Conservation (phyloP, 2,888 invertebrate species). For the Abscondita cerata region DNA sequence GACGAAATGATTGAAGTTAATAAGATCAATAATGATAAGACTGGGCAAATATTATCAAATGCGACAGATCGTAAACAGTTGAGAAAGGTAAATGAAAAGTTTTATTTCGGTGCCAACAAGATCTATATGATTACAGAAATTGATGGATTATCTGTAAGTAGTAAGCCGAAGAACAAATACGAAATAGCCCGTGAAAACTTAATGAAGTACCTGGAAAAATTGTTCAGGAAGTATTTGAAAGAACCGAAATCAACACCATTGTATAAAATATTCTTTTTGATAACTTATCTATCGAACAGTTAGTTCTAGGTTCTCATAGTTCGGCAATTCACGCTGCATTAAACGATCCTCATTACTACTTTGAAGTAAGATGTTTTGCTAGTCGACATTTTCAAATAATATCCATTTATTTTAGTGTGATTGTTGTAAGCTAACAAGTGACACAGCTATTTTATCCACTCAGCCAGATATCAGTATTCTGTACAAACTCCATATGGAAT, state of each 20-base stretch:
- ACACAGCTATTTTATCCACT: constrained; percentile 66
- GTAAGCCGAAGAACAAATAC: constrained; percentile 68
- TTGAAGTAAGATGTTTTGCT: constrained; percentile 78
- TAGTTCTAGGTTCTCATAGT: constrained; percentile 83
- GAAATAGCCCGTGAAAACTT: constrained; percentile 69
- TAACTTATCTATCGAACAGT: constrained; percentile 72
- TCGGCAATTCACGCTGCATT: constrained; percentile 83
- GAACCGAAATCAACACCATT: constrained; percentile 66
- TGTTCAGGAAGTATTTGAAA: constrained; percentile 67
- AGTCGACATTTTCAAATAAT: too few relatives aligned
- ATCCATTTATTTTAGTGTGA: constrained; percentile 71
- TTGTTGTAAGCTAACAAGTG: constrained; percentile 74
- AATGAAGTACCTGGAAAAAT: constrained; percentile 64
- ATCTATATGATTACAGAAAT: constrained; percentile 59
- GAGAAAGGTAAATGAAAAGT: constrained; percentile 60
- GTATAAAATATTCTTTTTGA: constrained; percentile 83
- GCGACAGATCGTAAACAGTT: constrained; percentile 63
- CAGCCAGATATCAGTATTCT: constrained; percentile 86
- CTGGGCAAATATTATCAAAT: constrained; percentile 43
- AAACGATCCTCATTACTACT: constrained; percentile 79
- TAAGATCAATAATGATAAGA: constrained; percentile 46
- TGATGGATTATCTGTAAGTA: constrained; percentile 68
- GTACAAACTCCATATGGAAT: constrained; percentile 90
- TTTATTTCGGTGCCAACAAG: neutral
- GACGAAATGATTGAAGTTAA: constrained; percentile 41